Conservation (phyloP, 1,140 invertebrate genomes). For the Galleria mellonella region DNA sequence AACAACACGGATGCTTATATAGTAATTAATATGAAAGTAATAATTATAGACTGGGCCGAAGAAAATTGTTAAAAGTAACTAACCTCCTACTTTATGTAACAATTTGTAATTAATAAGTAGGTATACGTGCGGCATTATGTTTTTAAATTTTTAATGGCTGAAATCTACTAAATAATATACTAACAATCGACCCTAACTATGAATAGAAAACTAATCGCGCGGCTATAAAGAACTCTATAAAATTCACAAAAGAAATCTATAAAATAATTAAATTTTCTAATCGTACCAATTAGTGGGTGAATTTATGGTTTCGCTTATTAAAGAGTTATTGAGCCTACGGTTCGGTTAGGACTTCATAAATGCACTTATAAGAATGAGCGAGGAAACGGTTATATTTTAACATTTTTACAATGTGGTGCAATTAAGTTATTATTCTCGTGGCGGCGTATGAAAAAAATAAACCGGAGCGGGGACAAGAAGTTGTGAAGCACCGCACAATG, state of each 20-base stretch:
- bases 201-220: constrained; percentile 57
- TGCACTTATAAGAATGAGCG: not conserved
- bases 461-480: not conserved
- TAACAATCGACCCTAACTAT: constrained; percentile 62
- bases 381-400: constrained; percentile 1
- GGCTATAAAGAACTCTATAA: constrained; percentile 58
- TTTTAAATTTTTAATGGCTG: constrained; percentile 48
- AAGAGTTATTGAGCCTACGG: constrained; percentile 12
- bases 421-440: constrained; percentile 2
- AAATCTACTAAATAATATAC: constrained; percentile 57
- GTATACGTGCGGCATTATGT: constrained; percentile 9
- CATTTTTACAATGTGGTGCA: constrained; percentile 1
- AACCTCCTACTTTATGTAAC: constrained; percentile 19
- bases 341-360: no score
- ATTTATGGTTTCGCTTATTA: constrained; percentile 64
- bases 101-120: constrained; percentile 20
- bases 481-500: constrained; percentile 1
- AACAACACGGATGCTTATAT: no score
- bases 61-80: not conserved
- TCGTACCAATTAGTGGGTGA: constrained; percentile 57
- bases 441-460: not conserved
- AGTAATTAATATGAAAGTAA: not conserved
- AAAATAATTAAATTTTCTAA: constrained; percentile 69
- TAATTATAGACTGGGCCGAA: not conserved
- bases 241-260: constrained; percentile 67